These are phyloP conservation scores for Eledone cirrhosa DNA, from an alignment of 2,888 invertebrate genomes.

Conservation along the genomic window DNA sequence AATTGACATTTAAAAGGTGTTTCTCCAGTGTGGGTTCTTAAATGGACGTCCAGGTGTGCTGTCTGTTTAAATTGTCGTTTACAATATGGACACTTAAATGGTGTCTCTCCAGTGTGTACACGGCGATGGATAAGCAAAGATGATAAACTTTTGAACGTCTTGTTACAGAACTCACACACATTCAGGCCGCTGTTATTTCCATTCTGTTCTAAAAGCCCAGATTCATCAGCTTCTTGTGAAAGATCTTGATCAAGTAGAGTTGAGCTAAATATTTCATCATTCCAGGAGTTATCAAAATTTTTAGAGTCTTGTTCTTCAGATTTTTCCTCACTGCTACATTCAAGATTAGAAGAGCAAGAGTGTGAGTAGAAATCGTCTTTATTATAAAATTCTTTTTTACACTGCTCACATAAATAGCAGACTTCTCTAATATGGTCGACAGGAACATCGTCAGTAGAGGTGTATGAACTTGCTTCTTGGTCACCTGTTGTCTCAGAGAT, in stretches of 20 bases:
- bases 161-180: conserved; percentile 18
- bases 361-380: background rate
- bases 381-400: conserved; percentile 18
- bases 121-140: conserved; percentile 23
- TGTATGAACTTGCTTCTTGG: background rate
- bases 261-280: too few relatives aligned
- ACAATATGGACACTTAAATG: conserved; percentile 9
- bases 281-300: background rate
- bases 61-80: conserved; percentile 17
- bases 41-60: conserved; percentile 14
- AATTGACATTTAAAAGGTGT: conserved; percentile 22
- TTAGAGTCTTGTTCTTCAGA: background rate
- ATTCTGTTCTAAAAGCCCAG: background rate
- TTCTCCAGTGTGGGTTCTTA: conserved; percentile 16
- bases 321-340: background rate
- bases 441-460: background rate
- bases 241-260: too few relatives aligned
- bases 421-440: background rate
- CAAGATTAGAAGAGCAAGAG: background rate
- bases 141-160: conserved; percentile 17
- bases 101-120: conserved; percentile 10
- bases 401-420: conserved; percentile 18
- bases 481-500: background rate
- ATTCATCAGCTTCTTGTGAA: conserved; percentile 12
- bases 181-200: background rate